A percentile compares a stretch with the other conserved stretches of the same genome.
Conservation (phyloP, 2,888 invertebrate species). For the Drosophila kambysellisi region DNA sequence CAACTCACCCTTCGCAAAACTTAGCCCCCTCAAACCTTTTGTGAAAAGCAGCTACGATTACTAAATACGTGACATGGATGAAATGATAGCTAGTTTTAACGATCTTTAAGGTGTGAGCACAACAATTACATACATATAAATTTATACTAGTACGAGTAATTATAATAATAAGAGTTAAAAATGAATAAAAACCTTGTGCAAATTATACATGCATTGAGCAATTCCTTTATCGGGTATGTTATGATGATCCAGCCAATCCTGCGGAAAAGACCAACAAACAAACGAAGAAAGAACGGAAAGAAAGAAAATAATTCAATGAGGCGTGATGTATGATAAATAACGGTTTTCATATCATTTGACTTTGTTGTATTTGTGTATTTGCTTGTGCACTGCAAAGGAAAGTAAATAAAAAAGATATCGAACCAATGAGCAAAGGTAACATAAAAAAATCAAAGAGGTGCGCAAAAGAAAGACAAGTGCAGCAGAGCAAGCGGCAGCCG, state of each 20-base stretch:
- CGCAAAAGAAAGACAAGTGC: slow-evolving; percentile 32
- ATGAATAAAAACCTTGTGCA: slow-evolving; percentile 84
- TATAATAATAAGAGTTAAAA: slow-evolving; percentile 45
- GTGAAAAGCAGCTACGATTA: neutral
- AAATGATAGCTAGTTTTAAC: slow-evolving; percentile 13
- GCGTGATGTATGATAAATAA: slow-evolving; percentile 64
- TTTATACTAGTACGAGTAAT: slow-evolving; percentile 4
- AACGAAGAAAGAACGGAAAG: slow-evolving; percentile 37
- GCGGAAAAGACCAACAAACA: slow-evolving; percentile 75
- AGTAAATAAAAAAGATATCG: slow-evolving; percentile 11
- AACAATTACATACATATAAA: neutral
- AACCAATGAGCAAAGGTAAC: slow-evolving; percentile 1
- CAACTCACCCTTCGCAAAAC: neutral
- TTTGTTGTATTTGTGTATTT: slow-evolving; percentile 10
- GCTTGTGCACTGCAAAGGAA: slow-evolving; percentile 4
- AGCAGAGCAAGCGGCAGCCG: slow-evolving; percentile 24
- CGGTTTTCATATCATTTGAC: slow-evolving; percentile 24
- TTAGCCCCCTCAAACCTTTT: neutral
- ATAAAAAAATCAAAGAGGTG: slow-evolving; percentile 10
- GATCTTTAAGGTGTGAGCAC: slow-evolving; percentile 2
- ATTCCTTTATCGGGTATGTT: slow-evolving; percentile 85
- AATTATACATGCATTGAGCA: slow-evolving; percentile 85
- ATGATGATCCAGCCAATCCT: slow-evolving; percentile 85
- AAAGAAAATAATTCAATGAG: slow-evolving; percentile 64
- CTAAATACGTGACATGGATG: slow-evolving; percentile 5